phyloP scores from a whole-genome alignment of 2,113 vertebrate genomes.

The Dicrurus megarhynchus region DNA sequence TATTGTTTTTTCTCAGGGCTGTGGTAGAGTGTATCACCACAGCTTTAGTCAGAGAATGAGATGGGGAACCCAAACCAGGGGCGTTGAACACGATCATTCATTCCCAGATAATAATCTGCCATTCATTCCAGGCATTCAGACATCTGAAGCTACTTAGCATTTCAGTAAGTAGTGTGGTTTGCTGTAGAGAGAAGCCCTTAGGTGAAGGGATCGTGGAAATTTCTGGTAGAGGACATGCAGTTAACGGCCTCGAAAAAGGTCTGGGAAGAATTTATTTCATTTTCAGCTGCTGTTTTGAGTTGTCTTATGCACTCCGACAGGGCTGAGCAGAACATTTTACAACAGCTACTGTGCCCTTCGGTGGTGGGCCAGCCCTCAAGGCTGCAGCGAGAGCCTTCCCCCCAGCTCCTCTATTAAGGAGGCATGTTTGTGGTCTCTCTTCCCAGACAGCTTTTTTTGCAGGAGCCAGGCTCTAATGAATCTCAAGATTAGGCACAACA shows the following conservation, averaged over 20 bases:
- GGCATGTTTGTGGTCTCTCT: constrained; percentile 23
- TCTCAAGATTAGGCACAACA: constrained; percentile 24
- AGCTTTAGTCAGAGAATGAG: not conserved
- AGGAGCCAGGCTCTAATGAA: constrained; percentile 3
- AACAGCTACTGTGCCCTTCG: not conserved
- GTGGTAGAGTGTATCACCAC: not conserved
- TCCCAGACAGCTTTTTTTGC: constrained; percentile 17
- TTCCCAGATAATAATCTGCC: constrained; percentile 22
- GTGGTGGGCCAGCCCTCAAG: not conserved
- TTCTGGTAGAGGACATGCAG: not conserved
- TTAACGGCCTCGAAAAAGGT: not conserved
- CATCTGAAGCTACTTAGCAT: constrained; percentile 42
- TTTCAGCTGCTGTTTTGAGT: constrained; percentile 16
- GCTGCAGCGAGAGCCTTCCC: not conserved
- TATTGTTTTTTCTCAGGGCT: not conserved
- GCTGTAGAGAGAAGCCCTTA: not conserved
- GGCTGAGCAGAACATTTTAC: not conserved
- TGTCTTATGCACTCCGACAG: not conserved
- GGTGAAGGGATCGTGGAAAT: not conserved
- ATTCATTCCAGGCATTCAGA: not conserved
- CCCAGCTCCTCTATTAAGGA: not conserved
- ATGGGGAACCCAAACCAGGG: not conserved
- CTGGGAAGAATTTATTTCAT: constrained; percentile 22
- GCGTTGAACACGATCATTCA: not conserved
- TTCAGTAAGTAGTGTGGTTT: not conserved